Conservation (phyloP, 1,140 invertebrate genomes). For the Papilio machaon region DNA sequence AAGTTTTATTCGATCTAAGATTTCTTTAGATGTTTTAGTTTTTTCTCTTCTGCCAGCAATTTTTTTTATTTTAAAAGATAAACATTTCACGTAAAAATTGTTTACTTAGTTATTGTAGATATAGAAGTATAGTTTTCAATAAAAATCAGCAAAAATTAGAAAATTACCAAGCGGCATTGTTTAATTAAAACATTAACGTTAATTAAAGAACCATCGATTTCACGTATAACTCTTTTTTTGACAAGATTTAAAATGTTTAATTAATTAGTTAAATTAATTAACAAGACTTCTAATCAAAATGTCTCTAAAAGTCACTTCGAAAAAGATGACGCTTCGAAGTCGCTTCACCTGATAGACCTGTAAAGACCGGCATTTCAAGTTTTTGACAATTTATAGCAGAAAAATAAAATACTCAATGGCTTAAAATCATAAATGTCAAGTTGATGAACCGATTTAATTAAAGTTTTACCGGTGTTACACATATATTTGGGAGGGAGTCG, state of each 20-base stretch:
- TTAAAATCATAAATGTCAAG: constrained; percentile 1
- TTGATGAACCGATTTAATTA: background rate
- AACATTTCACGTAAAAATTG: too few relatives aligned
- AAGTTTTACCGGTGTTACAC: background rate
- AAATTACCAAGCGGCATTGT: too few relatives aligned
- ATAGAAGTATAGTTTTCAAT: too few relatives aligned
- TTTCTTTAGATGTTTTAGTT: background rate
- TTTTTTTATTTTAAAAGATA: too few relatives aligned
- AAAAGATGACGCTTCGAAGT: background rate
- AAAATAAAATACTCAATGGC: constrained; percentile 4
- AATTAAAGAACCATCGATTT: background rate
- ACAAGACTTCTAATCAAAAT: background rate
- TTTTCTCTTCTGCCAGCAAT: too few relatives aligned
- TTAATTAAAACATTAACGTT: too few relatives aligned
- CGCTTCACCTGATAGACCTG: background rate
- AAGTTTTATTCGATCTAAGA: background rate
- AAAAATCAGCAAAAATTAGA: too few relatives aligned
- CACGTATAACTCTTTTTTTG: background rate
- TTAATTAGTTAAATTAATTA: background rate
- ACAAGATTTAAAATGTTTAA: background rate
- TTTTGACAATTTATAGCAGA: background rate
- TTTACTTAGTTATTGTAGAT: too few relatives aligned
- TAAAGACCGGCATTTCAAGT: constrained; percentile 3
- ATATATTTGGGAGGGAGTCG: background rate
- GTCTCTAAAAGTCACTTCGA: background rate